Evolutionary conservation across 2,888 invertebrate genomes (phyloP), one percentile per base, ranked within the genome.

Genomic region (Chrysolina americana): DNA sequence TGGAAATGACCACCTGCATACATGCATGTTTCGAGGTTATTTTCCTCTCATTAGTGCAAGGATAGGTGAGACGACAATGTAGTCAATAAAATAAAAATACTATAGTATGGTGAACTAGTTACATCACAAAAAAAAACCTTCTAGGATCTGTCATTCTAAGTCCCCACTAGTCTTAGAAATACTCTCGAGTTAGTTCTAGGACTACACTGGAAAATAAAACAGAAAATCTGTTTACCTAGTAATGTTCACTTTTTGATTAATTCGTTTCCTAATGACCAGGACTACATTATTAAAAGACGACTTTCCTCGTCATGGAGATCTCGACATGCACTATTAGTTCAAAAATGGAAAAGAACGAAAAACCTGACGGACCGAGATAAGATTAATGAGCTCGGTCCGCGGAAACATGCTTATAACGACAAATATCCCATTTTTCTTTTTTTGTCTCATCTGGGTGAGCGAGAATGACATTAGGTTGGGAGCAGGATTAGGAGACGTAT

Each of bases 361-460:
- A 53, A 19, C 53, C 53, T 53, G 53, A 53, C 53, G 21, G 21
- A 21, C 5, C 53, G 21, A 53, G 53, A 53, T 53, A 53, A 53
- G 53, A 53, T 53, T 53, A 21, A 53, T 53, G 19, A 21, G 53
- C 53, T 5, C 10, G 15, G 5, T 53, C 53, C 13, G 21, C 21
- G 23, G 21, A 53, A 21, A 53, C 53, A 23, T 53, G 19, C 53
- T 53, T 53, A 53, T 21, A 21, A 53, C 13, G 53, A 53, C 19
- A 53, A 53, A 23, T 53, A 23, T 19, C 21, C 53, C 17, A 53
- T 53, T 21, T 21, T 53, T 53, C 36, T 36, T 13, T 53, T 53
- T 53, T 21, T 53, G 53, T 53, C 53, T 1, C 21, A 53, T 10
- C 53, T 53, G 53, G 21, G 5, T 53, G 53, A 53, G 21, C 53